Conservation (phyloP, 2,888 invertebrate species). For the Chymomyza fuscimana region DNA sequence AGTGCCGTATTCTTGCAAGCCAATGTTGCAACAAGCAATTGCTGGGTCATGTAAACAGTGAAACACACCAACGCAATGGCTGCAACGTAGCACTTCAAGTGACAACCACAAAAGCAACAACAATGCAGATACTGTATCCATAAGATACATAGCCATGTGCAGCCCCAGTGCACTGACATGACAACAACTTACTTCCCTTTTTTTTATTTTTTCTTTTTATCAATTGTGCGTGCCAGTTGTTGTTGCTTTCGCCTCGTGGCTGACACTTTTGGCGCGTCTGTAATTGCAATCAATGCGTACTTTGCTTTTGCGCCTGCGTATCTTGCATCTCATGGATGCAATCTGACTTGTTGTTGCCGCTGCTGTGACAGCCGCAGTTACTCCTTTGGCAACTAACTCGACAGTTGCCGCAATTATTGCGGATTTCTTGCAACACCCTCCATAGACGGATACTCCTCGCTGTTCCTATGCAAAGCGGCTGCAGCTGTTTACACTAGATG, state of each 20-base stretch:
- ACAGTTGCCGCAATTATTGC: slow-evolving; percentile 34
- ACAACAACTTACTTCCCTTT: slow-evolving; percentile 49
- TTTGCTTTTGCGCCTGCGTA: slow-evolving; percentile 38
- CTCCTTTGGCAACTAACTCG: neutral
- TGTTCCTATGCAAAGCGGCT: slow-evolving; percentile 24
- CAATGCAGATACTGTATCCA: slow-evolving; percentile 34
- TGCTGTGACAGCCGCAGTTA: slow-evolving; percentile 13
- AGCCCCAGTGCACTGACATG: slow-evolving; percentile 21
- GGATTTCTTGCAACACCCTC: slow-evolving; percentile 3
- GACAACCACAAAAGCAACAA: slow-evolving; percentile 50
- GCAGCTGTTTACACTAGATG: slow-evolving; percentile 21
- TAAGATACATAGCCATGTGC: slow-evolving; percentile 26
- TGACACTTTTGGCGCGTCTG: slow-evolving; percentile 53
- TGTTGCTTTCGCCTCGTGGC: slow-evolving; percentile 17
- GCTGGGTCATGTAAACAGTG: neutral
- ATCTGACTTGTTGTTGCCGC: slow-evolving; percentile 26
- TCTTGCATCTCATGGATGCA: slow-evolving; percentile 47
- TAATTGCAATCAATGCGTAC: slow-evolving; percentile 58
- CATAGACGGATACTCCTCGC: neutral
- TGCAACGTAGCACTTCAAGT: slow-evolving; percentile 63
- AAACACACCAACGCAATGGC: slow-evolving; percentile 6
- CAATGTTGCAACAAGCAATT: slow-evolving; percentile 62
- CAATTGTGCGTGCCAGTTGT: slow-evolving; percentile 42
- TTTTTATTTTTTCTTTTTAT: slow-evolving; percentile 25
- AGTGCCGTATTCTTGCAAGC: slow-evolving; percentile 57